These are phyloP conservation scores for Phataginus tricuspis DNA, from an alignment of 2,797 vertebrate genomes.

Conservation along the genomic window DNA sequence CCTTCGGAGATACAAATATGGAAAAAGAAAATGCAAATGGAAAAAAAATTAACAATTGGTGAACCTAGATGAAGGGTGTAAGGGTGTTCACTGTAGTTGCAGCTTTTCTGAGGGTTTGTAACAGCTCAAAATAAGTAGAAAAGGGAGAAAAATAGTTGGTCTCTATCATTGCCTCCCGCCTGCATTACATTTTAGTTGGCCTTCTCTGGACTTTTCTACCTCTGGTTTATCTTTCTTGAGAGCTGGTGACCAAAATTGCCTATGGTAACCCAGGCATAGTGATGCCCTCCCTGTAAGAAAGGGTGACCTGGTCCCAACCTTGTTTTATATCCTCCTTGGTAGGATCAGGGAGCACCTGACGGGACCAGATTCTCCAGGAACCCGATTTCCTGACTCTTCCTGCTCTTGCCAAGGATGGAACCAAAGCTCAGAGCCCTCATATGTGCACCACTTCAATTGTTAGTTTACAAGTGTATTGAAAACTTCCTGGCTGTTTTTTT, in stretches of 20 bases:
- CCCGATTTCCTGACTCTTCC: neutral
- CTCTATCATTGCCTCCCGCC: neutral
- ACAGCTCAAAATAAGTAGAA: neutral
- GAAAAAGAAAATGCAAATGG: neutral
- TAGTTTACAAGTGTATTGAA: neutral
- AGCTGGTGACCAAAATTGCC: neutral
- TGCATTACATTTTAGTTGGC: neutral
- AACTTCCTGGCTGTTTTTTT: neutral
- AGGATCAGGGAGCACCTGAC: accelerated
- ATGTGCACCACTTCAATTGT: neutral
- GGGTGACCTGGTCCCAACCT: neutral
- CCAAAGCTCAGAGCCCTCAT: neutral
- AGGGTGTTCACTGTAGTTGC: neutral
- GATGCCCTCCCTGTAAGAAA: accelerated
- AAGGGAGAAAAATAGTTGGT: neutral
- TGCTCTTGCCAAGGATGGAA: neutral
- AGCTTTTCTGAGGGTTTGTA: neutral
- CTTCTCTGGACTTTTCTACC: neutral
- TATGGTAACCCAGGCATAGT: accelerated
- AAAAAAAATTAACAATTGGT: neutral
- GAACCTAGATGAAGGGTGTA: neutral
- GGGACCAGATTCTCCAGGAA: neutral
- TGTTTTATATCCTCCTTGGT: neutral
- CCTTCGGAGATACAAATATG: neutral
- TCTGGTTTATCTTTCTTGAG: neutral